Base-by-base conservation (phyloP, 2,113 vertebrate species). In the Pygoscelis adeliae region DNA sequence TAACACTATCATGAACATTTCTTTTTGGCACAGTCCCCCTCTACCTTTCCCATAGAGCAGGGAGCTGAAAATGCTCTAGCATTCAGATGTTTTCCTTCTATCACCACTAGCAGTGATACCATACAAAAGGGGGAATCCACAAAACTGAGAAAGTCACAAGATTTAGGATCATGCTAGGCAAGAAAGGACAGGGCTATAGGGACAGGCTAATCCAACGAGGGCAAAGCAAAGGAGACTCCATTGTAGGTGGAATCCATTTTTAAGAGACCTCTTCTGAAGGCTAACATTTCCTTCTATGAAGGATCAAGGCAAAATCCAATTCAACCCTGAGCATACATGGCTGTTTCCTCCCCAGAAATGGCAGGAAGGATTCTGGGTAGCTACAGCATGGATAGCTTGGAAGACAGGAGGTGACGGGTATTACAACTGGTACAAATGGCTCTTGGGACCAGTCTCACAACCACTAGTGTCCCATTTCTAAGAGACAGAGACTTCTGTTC, bases 1-100 rank as follows among this genome's bases (percentile, higher is more conserved):
- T 81, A 90, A 93, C 85, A 95, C 85, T 89, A 66, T 71, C 5
- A 19, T 7, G 12, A 79, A 66, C 9, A 10, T 15, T 59, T 65
- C 6, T 87, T 92, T 96, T 97, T 97, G 96, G 93, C 95, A 95
- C 94, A 70, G 62, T 73, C 26, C 36, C 74, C 78, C 91, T 83
- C 93, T 55, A 49, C 26, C 40, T 42, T 72, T 83, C 36, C 55
- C 40, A 47, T 13, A 29, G 3, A 42, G 13, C 34, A 66, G 26
- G n/a, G 59, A 88, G 72, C 15, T 70, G 49, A 72, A 89, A 89
- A 67, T 4, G 18, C 42, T 77, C 53, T 23, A 53, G 29, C 44
- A 40, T 50, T 96, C 58, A 77, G 77, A 42, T 47, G 32, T 47
- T 84, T 49, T 89, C 69, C n/a, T 91, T 72, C 44, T 58, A 27